Evolutionary conservation across 2,797 vertebrate species (phyloP), one percentile per base, ranked within the genome.

Genomic region (Aratinga solstitialis): DNA sequence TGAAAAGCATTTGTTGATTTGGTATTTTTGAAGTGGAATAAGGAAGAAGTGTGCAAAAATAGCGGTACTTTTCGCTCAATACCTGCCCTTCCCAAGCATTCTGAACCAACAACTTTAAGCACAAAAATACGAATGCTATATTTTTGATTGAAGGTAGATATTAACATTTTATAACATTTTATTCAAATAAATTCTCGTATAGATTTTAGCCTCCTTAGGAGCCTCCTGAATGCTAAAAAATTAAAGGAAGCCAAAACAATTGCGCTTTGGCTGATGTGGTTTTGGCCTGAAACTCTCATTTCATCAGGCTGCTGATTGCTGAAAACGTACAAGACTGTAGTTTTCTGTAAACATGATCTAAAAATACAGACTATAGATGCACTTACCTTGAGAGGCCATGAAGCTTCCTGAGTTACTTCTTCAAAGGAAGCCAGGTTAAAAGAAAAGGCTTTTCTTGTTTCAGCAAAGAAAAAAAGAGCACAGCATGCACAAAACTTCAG

Each of bases 331-430:
- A 58, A 62, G 77, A 56, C 86, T 66, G 24, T 58, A 87, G 78
- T 85, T 93, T 92, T 95, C 91, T 89, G 85, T 94, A 96, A 96
- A 96, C 91, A 94, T 20, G 16, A 87, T 91, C 92, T 89, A 91
- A 96, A 96, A 95, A 96, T 90, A 91, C 45, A 93, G 93, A 87
- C 88, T 95, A 84, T 51, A 93, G 88, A 89, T 94, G 79, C 66
- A 93, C 97, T 98, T 98, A 98, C 98, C 98, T 98, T 97, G 97
- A 95, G 96, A 98, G 94, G 97, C 97, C 98, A 98, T 98, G 97
- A 94, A 95, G 97, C 94, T 96, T 95, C 97, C 97, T 62, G 95
- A 97, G 93, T 93, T 96, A 94, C 95, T 93, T 97, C 96, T 98
- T 98, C 97, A 98, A 98, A 98, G 97, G 88, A 89, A 97, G 93